Conservation (phyloP, 2,888 invertebrate species). For the Oligia fasciuncula region DNA sequence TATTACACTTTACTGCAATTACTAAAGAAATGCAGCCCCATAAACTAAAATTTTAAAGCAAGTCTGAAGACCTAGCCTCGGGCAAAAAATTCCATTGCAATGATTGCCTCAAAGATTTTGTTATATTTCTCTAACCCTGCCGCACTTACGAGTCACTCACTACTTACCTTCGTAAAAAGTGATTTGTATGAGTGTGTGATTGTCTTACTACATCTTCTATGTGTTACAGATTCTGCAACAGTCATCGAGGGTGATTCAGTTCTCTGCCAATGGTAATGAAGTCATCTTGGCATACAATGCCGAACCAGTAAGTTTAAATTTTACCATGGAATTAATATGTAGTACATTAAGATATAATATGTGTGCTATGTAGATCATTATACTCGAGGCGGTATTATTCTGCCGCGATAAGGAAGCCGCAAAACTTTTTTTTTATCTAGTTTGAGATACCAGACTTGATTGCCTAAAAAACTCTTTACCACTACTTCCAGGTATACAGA, state of each 20-base stretch:
- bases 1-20: neutral
- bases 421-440: too few species aligned
- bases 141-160: too few species aligned
- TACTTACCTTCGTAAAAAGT: neutral
- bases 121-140: neutral
- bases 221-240: constrained; percentile 80
- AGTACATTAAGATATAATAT: too few species aligned
- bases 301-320: constrained; percentile 74
- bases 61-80: neutral
- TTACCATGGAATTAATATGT: neutral
- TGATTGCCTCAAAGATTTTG: neutral
- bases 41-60: neutral
- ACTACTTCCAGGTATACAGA: constrained; percentile 91
- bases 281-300: constrained; percentile 79
- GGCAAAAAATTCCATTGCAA: neutral
- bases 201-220: constrained; percentile 10
- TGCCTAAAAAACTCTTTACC: neutral
- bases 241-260: constrained; percentile 76
- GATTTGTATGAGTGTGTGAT: neutral
- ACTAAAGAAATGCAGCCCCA: neutral
- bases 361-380: too few species aligned
- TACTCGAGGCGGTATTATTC: too few species aligned
- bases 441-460: neutral
- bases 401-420: too few species aligned
- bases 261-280: constrained; percentile 77